phyloP scores from a whole-genome alignment of 35 echinoderm and acorn worm genomes.

The Apostichopus californicus region DNA sequence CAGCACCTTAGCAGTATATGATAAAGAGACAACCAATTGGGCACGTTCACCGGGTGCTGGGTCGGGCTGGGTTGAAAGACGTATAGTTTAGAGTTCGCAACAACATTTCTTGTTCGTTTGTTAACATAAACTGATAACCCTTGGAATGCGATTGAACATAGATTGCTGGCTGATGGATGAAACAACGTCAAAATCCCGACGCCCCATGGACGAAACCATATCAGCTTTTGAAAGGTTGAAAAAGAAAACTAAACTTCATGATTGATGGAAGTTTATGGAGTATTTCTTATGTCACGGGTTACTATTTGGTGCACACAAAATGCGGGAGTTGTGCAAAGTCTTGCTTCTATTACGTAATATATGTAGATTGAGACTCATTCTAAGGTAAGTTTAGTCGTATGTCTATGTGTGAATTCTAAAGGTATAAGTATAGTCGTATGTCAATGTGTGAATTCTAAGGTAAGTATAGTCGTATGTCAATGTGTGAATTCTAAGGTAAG shows the following conservation, averaged over 20 bases:
- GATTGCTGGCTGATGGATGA: constrained; percentile 1
- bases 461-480: no score
- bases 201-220: neutral
- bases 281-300: constrained; percentile 10
- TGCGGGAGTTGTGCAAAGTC: neutral
- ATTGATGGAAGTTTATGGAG: constrained; percentile 40
- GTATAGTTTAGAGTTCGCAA: constrained; percentile 1
- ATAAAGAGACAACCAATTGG: constrained; percentile 40
- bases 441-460: no score
- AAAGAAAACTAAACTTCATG: constrained; percentile 14
- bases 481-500: no score
- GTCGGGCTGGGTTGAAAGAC: constrained; percentile 21
- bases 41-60: constrained; percentile 31
- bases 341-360: neutral
- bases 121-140: constrained; percentile 42
- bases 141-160: constrained; percentile 18
- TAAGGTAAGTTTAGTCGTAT: no score
- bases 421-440: no score
- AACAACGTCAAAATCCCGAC: neutral
- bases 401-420: no score
- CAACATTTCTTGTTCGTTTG: constrained; percentile 17
- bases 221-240: neutral
- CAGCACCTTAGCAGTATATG: constrained; percentile 1
- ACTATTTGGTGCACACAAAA: neutral
- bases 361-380: no score